Percentiles rank a stretch among this genome's conserved stretches.
These are phyloP conservation scores for Drosophila suboccidentalis DNA, from an alignment of 2,888 invertebrate genomes.

Conservation along the genomic window DNA sequence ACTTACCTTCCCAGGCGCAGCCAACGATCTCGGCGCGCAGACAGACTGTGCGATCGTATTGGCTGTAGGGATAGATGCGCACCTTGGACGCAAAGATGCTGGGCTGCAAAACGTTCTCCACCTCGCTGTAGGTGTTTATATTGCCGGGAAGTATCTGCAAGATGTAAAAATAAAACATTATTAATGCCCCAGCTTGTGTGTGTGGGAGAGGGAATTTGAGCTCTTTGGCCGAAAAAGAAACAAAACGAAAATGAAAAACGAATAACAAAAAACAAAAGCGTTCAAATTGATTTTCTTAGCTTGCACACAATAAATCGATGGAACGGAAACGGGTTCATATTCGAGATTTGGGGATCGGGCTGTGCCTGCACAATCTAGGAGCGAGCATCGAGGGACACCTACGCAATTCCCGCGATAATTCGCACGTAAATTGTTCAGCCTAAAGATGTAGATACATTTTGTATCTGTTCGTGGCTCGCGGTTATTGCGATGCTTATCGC, in stretches of 20 bases:
- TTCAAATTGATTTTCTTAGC: slow-evolving; percentile 71
- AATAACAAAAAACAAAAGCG: slow-evolving; percentile 72
- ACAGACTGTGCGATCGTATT: slow-evolving; percentile 92
- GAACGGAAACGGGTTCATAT: slow-evolving; percentile 39
- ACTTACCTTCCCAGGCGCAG: slow-evolving; percentile 91
- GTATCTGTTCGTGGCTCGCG: slow-evolving; percentile 53
- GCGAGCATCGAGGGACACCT: slow-evolving; percentile 42
- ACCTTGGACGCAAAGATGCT: slow-evolving; percentile 91
- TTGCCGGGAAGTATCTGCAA: slow-evolving; percentile 92
- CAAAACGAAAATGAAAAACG: too few relatives aligned
- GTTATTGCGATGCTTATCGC: slow-evolving; percentile 66
- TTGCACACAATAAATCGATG: slow-evolving; percentile 71
- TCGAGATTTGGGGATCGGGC: slow-evolving; percentile 11
- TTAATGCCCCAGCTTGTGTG: slow-evolving; percentile 50
- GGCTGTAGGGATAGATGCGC: slow-evolving; percentile 92
- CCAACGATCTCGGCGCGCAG: slow-evolving; percentile 93
- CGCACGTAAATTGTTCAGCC: slow-evolving; percentile 76
- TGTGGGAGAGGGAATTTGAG: slow-evolving; percentile 50
- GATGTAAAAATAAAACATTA: slow-evolving; percentile 49
- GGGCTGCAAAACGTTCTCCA: slow-evolving; percentile 90
- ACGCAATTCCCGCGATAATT: slow-evolving; percentile 64
- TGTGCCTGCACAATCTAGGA: slow-evolving; percentile 24
- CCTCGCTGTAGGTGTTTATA: slow-evolving; percentile 91
- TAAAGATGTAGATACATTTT: slow-evolving; percentile 69
- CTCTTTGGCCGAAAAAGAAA: slow-evolving; percentile 31